Base-by-base conservation (phyloP, 1,140 invertebrate species). In the Chionoecetes opilio region DNA sequence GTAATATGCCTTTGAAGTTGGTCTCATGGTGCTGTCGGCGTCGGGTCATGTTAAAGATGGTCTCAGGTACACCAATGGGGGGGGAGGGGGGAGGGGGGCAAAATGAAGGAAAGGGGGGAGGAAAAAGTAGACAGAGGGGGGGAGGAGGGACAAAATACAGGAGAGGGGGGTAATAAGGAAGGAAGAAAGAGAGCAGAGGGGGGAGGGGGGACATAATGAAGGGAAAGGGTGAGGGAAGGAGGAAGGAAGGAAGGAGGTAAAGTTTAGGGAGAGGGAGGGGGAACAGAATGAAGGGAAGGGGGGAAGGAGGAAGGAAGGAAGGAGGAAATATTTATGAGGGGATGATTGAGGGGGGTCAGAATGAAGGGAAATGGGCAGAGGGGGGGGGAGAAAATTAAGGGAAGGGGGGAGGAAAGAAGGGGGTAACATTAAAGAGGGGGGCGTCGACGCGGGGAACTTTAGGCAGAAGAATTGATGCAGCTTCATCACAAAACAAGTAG, bases 1-100 rank as follows among this genome's bases (percentile, higher is more conserved):
- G 63, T 75, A 75, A 75, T 75, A 75, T 75, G 26, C 63, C 63
- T 75, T 75, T 75, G 63, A 75, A 75, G 63, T 75, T 75, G 63
- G 63, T 75, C 26, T 75, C 63, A 75, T 75, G 63, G 63, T 75
- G 21, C n/a, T 75, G 63, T n/a, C 63, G 63, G 11, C n/a, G n/a
- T n/a, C 21, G 21, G 63, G 63, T 75, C 63, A 75, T 75, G 63
- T 75, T 75, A 75, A 75, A 75, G 63, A 6, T 75, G 63, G 63
- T 75, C 63, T 75, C 63, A 5, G 6, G 11, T 17, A 17, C 14
- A 32, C 32, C 14, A 86, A 14, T 2, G 85, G 35, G n/a, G 29
- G n/a, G 35, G 8, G 85, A 31, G 31, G 31, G 26, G 29, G n/a
- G 8, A 14, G 29, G 8, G 8, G 9, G 35, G 21, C 0, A 26